phyloP scores from a whole-genome alignment of 2,797 vertebrate species.

The Margarornis squamiger region DNA sequence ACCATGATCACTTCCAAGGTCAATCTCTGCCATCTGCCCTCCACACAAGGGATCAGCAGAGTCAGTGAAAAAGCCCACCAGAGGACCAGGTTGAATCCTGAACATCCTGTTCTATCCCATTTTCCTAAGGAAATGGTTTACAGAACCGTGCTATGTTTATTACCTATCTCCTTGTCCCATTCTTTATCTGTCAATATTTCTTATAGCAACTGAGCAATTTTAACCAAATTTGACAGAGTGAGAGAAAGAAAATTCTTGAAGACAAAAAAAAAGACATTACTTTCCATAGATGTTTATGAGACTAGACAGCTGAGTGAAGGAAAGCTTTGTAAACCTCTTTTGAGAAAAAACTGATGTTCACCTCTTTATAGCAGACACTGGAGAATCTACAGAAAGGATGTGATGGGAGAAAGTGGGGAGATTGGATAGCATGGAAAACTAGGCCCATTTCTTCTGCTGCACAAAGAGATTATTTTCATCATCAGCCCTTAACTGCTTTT shows the following conservation, averaged over 20 bases:
- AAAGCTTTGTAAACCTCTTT: constrained; percentile 15
- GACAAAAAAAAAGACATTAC: constrained; percentile 31
- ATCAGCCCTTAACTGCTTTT: neutral
- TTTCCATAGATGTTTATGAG: neutral
- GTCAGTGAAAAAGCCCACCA: neutral
- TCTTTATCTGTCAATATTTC: constrained; percentile 5
- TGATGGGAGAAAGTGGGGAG: neutral
- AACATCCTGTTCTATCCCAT: neutral
- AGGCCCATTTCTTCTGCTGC: neutral
- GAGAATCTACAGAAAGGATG: neutral
- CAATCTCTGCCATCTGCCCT: neutral
- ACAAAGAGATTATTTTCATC: neutral
- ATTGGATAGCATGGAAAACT: neutral
- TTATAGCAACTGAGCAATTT: neutral
- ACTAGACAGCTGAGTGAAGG: constrained; percentile 22
- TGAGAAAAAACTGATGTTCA: constrained; percentile 4
- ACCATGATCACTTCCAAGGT: neutral
- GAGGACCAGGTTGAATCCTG: neutral
- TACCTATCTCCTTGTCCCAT: neutral
- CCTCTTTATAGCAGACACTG: neutral
- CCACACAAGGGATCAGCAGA: neutral
- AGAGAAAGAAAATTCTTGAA: constrained; percentile 11
- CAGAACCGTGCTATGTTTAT: neutral
- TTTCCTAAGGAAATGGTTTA: neutral
- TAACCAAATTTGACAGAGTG: constrained; percentile 47